Base-by-base conservation (phyloP, 1,140 invertebrate species). In the Himalopsyche phryganea region DNA sequence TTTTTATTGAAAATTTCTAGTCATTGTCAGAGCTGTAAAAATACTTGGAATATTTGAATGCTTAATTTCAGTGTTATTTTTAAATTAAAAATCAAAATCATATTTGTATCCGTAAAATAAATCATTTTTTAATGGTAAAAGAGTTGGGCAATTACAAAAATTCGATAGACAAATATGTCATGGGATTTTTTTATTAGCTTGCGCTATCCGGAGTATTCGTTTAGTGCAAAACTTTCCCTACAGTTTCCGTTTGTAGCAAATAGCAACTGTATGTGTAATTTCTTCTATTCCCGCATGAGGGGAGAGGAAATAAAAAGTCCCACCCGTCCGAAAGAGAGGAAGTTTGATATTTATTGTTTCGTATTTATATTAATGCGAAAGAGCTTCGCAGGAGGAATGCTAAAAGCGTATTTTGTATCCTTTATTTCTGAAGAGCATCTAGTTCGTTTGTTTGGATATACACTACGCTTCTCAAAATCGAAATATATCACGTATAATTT, bases 301-400 rank as follows among this genome's bases (percentile, higher is more conserved):
- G 18, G 42, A 11, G 42, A 11, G 42, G 11, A 36, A 50, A 32
- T n/a, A 23, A 33, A 44, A 48, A 41, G 50, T 38, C 36, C 49
- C 36, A 49, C 33, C 23, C 23, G 23, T 9, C 23, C 23, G 33
- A 28, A 28, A 42, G 55, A 46, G 56, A 58, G 57, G 48, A 63
- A 59, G 38, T 58, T 63, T 59, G 57, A 63, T 63, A 63, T 63
- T 63, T 63, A 63, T 63, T 52, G 57, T 59, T 56, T 58, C 57
- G 57, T 63, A 63, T 63, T 63, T 63, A 63, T 63, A 63, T 63
- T 63, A 63, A 63, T 63, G 57, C 57, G 52, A 56, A 62, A 62
- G 57, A 59, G 57, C 56, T 63, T 58, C 52, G 40, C 57, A 36
- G 44, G 56, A 49, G 52, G 50, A 51, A 63, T 63, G 52, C 57